Evolutionary conservation across 2,888 invertebrate species (phyloP), one percentile per base, ranked within the genome.

Genomic region (Pollenia griseotomentosa): DNA sequence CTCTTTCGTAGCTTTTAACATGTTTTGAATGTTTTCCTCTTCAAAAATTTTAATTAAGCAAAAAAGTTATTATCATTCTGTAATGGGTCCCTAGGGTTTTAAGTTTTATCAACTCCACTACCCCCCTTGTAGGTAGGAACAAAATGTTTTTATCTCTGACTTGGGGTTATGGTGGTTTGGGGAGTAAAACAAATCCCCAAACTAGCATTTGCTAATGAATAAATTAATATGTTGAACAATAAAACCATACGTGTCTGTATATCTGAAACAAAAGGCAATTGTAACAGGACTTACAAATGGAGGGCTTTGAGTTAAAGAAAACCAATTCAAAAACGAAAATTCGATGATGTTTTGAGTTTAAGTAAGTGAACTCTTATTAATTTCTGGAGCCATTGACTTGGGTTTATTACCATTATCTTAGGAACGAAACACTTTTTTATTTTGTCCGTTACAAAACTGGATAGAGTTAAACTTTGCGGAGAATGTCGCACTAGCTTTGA

Each of bases 201-300:
- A 23, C 71, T 63, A 63, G 68, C 77, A 84, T 87, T 87, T 84
- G 87, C 81, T 78, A 81, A 78, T 63, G 77, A 81, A 83, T 86
- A 84, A 81, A 81, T 84, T 81, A 83, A 71, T 71, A 59, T 75
- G 42, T 65, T 73, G 73, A 48, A 63, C 55, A 81, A 81, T 65
- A 79, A 78, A 53, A 19, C 48, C 16, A 55, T n/a, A 77, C 57
- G 44, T 66, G 51, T 79, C 33, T n/a, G 48, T n/a, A 42, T 48
- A 44, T 23, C n/a, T 14, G 10, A 11, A 63, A 46, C 23, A 59
- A 46, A 2, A 73, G 46, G 1, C 46, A n/a, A 66, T 66, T 44
- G 23, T 48, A 33, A 46, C 8, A 16, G 44, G 9, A 16, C 23
- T 11, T 46, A 44, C 33, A 33, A 1, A 6, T 33, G 33, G 33